These are phyloP conservation scores for Edolisoma coerulescens DNA, from an alignment of 2,113 vertebrate genomes.

Conservation along the genomic window DNA sequence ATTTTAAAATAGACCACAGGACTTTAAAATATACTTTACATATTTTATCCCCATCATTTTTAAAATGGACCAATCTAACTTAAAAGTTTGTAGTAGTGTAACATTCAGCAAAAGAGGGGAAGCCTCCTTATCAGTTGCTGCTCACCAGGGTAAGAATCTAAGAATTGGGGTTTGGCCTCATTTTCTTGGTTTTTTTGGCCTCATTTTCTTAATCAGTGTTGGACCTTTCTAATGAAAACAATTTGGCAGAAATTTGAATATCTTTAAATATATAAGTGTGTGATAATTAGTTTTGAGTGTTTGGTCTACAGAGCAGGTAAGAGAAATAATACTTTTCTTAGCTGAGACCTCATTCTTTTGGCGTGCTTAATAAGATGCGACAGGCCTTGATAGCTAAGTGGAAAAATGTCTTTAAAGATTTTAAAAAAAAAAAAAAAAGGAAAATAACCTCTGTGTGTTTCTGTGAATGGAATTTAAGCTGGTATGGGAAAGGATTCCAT, in stretches of 20 bases:
- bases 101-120: neutral
- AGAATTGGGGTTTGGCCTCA: fast-evolving
- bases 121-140: neutral
- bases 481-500: slow-evolving; percentile 2
- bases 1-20: neutral
- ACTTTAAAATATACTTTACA: neutral
- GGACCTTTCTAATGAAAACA: neutral
- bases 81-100: neutral
- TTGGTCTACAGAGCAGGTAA: neutral
- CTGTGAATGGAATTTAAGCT: slow-evolving; percentile 22
- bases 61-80: neutral
- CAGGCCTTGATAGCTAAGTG: neutral
- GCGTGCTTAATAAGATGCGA: neutral
- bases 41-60: neutral
- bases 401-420: neutral
- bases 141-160: neutral
- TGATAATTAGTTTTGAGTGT: neutral
- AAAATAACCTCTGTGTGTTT: neutral
- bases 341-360: neutral
- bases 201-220: neutral
- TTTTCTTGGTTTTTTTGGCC: neutral
- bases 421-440: neutral
- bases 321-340: neutral
- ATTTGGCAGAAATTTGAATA: neutral
- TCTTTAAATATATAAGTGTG: neutral